Evolutionary conservation across 1,140 invertebrate species (phyloP).

Genomic region (roundworm (Caenorhabditis elegans)): DNA sequence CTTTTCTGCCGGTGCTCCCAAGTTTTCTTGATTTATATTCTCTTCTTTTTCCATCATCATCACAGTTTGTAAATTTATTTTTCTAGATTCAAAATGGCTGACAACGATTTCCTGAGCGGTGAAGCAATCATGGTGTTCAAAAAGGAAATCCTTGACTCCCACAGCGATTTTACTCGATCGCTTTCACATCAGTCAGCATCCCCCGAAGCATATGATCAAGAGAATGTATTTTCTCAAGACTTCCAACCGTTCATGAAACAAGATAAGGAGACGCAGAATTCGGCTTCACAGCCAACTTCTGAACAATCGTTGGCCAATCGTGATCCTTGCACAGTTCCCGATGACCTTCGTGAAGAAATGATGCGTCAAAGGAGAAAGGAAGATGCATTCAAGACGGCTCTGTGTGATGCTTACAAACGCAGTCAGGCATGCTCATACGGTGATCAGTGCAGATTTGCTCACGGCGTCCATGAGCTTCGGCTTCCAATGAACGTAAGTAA

Average conservation of each 20-base stretch:
- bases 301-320: not conserved
- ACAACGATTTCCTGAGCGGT: not conserved
- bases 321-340: not conserved
- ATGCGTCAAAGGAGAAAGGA: conserved; percentile 33
- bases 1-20: too few relatives aligned
- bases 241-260: not conserved
- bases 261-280: not conserved
- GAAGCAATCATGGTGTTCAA: not conserved
- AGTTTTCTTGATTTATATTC: not conserved
- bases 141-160: not conserved
- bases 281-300: not conserved
- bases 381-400: conserved; percentile 86
- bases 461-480: conserved; percentile 84
- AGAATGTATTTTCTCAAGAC: not conserved
- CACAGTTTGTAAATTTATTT: too few relatives aligned
- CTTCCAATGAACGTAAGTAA: conserved; percentile 39
- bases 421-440: conserved; percentile 94
- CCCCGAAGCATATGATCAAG: not conserved
- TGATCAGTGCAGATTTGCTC: conserved; percentile 97
- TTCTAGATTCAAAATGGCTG: conserved; percentile 6
- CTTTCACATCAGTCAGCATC: not conserved
- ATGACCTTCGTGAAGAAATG: conserved; percentile 7
- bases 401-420: conserved; percentile 92
- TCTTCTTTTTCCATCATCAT: not conserved
- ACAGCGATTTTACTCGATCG: not conserved